Base-by-base conservation (phyloP, 2,888 invertebrate genomes). In the Oeneis ivallda region DNA sequence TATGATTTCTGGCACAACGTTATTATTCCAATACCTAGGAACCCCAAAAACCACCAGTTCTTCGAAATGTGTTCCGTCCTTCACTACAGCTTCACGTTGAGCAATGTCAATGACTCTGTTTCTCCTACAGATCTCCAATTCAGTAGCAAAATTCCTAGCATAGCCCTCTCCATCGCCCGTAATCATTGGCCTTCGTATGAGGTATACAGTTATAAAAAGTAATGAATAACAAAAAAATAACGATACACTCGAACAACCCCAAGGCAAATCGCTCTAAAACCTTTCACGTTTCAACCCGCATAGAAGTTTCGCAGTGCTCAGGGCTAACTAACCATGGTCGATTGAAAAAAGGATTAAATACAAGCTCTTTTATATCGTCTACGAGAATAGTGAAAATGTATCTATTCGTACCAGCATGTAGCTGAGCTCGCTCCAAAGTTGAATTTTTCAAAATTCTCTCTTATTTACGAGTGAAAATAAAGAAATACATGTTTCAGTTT, bases 271-370 rank as follows among this genome's bases (percentile, higher is more conserved):
- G 17, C 9, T 41, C 39, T 41, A 56, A 56, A 56, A 39, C 54
- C 54, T 54, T 54, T 37, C 15, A 54, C 15, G 17, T 56, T 39
- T 11, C 5, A 15, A 17, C 56, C 56, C 56, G 41, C 56, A 56
- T 56, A 54, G 1, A 17, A 53, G 34, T 10, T 39, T 11, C 17
- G 37, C 34, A 9, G 7, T 13, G 52, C 34, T 13, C 52, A 56
- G 13, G 9, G 56, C 41, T 56, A 56, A 56, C 56, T 56, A 56
- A 41, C 56, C 56, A 11, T n/a, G 7, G 13, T 39, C 56, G 19
- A 56, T 56, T 41, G 13, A 15, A 41, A 56, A 56, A 56, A 39
- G 56, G 7, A 1, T 39, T 7, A 39, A 19, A 2, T 17, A 53
- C 34, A 37, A 15, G 37, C 37, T 11, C 53, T 52, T 52, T 52